These are phyloP conservation scores for Columba guinea DNA, from an alignment of 2,797 vertebrate genomes.

Conservation along the genomic window DNA sequence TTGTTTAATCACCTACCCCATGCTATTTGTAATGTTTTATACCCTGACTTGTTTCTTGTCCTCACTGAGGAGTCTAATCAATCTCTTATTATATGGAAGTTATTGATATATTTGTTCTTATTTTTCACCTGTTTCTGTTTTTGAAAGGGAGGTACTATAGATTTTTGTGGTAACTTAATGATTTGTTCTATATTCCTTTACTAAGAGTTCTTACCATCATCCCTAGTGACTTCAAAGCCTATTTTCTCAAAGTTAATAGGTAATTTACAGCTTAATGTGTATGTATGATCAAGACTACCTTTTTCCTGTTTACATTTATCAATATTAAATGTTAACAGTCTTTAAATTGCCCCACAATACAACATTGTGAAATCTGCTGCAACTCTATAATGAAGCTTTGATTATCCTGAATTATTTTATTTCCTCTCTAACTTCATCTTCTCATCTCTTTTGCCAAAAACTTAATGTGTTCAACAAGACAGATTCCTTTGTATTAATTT, in stretches of 20 bases:
- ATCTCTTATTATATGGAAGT: neutral
- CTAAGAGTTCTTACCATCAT: neutral
- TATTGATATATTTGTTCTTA: neutral
- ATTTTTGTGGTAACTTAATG: neutral
- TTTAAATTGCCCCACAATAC: neutral
- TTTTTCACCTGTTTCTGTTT: neutral
- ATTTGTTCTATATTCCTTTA: neutral
- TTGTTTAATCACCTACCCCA: neutral
- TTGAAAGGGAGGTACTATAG: neutral
- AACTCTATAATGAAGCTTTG: neutral
- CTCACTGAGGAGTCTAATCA: neutral
- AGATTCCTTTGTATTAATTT: neutral
- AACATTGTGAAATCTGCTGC: neutral
- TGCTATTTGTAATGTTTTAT: neutral
- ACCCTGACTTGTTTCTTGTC: neutral
- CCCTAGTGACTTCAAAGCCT: neutral
- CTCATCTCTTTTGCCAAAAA: neutral
- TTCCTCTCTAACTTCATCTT: neutral
- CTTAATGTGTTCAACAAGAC: neutral
- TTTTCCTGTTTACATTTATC: slow-evolving; percentile 4
- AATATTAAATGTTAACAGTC: neutral
- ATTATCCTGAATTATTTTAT: neutral
- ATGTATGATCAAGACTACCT: neutral
- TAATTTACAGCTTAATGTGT: neutral
- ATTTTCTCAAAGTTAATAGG: neutral